These are phyloP conservation scores for Sebastes oblongus DNA, from an alignment of 2,797 vertebrate genomes.

Conservation along the genomic window DNA sequence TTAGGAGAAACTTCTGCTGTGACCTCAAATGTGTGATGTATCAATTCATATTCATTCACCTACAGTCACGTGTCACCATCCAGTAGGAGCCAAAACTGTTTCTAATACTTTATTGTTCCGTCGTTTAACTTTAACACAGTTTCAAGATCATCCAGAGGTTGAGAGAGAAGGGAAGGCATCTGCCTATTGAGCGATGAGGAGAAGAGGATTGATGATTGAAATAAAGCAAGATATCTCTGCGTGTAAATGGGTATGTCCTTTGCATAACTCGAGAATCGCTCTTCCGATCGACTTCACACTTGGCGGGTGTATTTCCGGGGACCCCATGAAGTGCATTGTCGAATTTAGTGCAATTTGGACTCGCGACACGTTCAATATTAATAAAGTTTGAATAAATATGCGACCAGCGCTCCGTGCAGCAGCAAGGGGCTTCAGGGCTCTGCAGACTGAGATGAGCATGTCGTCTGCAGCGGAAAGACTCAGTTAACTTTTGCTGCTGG, in stretches of 20 bases:
- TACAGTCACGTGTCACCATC: not conserved
- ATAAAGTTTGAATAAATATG: not conserved
- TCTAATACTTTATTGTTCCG: not conserved
- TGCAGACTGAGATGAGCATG: not conserved
- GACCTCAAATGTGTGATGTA: constrained; percentile 35
- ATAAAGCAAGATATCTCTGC: not conserved
- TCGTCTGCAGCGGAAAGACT: not conserved
- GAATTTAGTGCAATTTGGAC: not conserved
- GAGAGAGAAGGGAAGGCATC: not conserved
- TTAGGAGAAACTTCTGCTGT: constrained; percentile 49
- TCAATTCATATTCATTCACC: constrained; percentile 61
- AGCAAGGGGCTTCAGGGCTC: not conserved
- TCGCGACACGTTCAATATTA: not conserved
- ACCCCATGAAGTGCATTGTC: not conserved
- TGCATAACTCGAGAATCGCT: not conserved
- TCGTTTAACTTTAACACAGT: not conserved
- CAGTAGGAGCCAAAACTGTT: constrained; percentile 10
- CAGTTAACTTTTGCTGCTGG: not conserved
- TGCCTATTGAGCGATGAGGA: not conserved
- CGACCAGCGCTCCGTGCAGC: not conserved
- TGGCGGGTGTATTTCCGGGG: not conserved
- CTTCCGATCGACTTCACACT: not conserved
- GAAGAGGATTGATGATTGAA: not conserved
- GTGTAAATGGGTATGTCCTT: too few species aligned
- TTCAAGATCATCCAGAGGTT: constrained; percentile 23